Base-by-base conservation (phyloP, 92 coral and sea anemone genomes). In the Nematostella vectensis region DNA sequence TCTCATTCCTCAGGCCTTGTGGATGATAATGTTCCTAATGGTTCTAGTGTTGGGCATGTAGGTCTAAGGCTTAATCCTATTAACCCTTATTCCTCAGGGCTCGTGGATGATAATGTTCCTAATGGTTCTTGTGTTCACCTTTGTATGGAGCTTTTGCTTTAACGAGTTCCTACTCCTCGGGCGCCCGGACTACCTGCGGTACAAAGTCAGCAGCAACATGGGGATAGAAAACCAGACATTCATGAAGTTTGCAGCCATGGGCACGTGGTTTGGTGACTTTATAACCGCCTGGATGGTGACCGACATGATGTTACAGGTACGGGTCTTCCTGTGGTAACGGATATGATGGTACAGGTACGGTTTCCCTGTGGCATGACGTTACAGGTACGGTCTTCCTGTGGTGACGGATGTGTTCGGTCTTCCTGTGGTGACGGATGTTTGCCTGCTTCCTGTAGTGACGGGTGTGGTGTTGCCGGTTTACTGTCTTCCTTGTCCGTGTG, bases 21-120 rank as follows among this genome's bases (percentile, higher is more conserved):
- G 94, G 94, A 84, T 84, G 94, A 76, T 84, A 19, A 84, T 84
- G 94, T 80, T 84, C 20, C 71, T 84, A 21, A 74, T 83, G 1
- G 65, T 78, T 1, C 69, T 84, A 8, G 16, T 84, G 69, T 84
- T 77, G n/a, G n/a, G n/a, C n/a, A n/a, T n/a, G n/a, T n/a, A n/a
- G n/a, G n/a, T n/a, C n/a, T n/a, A n/a, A n/a, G n/a, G n/a, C n/a
- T n/a, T n/a, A n/a, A n/a, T n/a, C n/a, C n/a, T n/a, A n/a, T n/a
- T n/a, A n/a, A n/a, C n/a, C n/a, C n/a, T n/a, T n/a, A n/a, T n/a
- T n/a, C n/a, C 18, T 2, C 71, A 66, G 72, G 95, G 95, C 9
- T 85, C 95, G 21, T 85, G 95, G 95, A 85, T 85, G 95, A 76
- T 85, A 17, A 85, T 85, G 95, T 80, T 85, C 23, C 73, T 85